Percentiles rank a stretch among this genome's conserved stretches.
Conservation (phyloP, 2,888 invertebrate genomes). For the Silvanus unidentatus region DNA sequence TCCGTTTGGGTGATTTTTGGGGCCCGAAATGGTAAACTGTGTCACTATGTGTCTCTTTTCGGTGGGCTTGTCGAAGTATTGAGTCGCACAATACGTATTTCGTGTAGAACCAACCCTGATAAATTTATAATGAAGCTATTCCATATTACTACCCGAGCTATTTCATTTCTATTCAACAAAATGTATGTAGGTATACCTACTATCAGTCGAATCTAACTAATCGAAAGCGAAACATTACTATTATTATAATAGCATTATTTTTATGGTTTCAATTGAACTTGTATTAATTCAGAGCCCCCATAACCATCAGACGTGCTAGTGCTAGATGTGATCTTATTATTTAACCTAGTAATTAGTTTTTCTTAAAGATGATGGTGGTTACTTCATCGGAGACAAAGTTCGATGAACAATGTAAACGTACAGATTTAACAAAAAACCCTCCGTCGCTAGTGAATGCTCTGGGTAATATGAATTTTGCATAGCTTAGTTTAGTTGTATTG, state of each 20-base stretch:
- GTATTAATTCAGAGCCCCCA: too few species aligned
- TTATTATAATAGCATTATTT: neutral
- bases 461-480: constrained; percentile 2
- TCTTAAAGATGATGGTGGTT: constrained; percentile 35
- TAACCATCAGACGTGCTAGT: too few species aligned
- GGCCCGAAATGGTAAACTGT: too few species aligned
- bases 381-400: constrained; percentile 34
- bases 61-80: too few species aligned
- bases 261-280: neutral
- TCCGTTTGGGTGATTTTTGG: too few species aligned
- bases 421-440: constrained; percentile 6
- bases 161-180: too few species aligned
- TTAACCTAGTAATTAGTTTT: neutral
- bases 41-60: too few species aligned
- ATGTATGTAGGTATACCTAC: too few species aligned
- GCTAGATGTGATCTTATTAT: neutral
- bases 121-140: constrained; percentile 4
- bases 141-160: too few species aligned
- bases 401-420: constrained; percentile 11
- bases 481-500: neutral
- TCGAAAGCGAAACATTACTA: too few species aligned
- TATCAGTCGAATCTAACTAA: too few species aligned
- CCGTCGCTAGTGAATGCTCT: constrained; percentile 14
- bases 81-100: too few species aligned
- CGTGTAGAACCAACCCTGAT: constrained; percentile 3